A percentile compares a stretch with the other conserved stretches of the same genome.
These are phyloP conservation scores for Eueremaeus valkanovi DNA, from an alignment of 2,888 invertebrate species.

Conservation along the genomic window DNA sequence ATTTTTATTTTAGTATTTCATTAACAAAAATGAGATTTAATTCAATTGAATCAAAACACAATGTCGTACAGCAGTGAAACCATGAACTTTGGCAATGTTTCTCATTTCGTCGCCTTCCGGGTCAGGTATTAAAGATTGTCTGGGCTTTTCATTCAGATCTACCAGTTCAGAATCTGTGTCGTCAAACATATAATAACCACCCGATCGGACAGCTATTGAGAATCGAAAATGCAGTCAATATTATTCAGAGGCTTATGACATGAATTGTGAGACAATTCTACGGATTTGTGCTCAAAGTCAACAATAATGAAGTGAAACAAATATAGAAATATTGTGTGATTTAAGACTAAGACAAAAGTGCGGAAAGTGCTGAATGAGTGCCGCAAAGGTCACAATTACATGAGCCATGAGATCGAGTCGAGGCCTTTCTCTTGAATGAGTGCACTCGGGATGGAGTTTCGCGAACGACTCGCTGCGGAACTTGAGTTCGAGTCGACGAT, in stretches of 20 bases:
- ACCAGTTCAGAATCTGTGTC: conserved; percentile 75
- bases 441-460: conserved; percentile 33
- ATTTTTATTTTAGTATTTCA: conserved; percentile 19
- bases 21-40: conserved; percentile 16
- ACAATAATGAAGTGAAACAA: conserved; percentile 7
- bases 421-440: conserved; percentile 32
- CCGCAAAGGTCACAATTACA: conserved; percentile 33
- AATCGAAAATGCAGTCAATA: conserved; percentile 5
- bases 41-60: too few species aligned
- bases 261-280: not conserved
- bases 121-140: conserved; percentile 45
- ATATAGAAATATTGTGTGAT: not conserved
- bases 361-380: not conserved
- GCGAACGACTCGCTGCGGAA: conserved; percentile 3
- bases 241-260: conserved; percentile 3
- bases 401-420: conserved; percentile 41
- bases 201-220: conserved; percentile 85
- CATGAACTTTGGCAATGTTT: conserved; percentile 45
- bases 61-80: conserved; percentile 46
- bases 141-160: conserved; percentile 47
- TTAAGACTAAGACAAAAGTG: not conserved
- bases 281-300: not conserved
- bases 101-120: conserved; percentile 46
- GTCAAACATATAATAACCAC: conserved; percentile 99
- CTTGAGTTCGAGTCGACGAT: conserved; percentile 27